Conservation (phyloP, 2,888 invertebrate genomes). For the Parnassius apollo region DNA sequence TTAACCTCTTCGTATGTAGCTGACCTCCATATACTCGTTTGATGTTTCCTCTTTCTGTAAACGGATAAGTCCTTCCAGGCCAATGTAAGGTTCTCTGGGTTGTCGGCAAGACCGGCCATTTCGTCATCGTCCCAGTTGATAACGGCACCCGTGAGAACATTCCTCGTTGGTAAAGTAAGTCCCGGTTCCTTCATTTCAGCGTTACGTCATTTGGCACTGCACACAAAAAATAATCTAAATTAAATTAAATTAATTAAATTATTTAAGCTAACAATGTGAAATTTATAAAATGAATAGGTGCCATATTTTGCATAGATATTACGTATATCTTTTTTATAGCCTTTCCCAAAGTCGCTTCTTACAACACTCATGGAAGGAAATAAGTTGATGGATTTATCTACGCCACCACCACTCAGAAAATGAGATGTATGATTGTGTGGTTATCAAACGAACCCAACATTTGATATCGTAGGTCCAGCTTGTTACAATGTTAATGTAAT, state of each 20-base stretch:
- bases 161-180: slow-evolving; percentile 62
- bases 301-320: no score
- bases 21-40: slow-evolving; percentile 74
- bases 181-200: slow-evolving; percentile 53
- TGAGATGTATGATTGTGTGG: no score
- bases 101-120: slow-evolving; percentile 53
- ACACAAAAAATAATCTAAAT: slow-evolving; percentile 19
- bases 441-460: no score
- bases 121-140: slow-evolving; percentile 75
- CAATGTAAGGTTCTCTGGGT: slow-evolving; percentile 66
- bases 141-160: slow-evolving; percentile 67
- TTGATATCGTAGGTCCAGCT: no score
- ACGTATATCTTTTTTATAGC: no score
- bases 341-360: no score
- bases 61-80: slow-evolving; percentile 80
- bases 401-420: no score
- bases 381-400: no score
- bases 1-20: slow-evolving; percentile 74
- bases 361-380: no score
- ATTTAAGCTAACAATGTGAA: no score
- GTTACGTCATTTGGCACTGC: slow-evolving; percentile 60
- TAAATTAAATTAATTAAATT: not conserved
- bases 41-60: slow-evolving; percentile 69
- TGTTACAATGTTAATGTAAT: no score
- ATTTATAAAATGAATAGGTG: no score